A percentile compares a stretch with the other conserved stretches of the same genome.
These are phyloP conservation scores for Phenganax stokvisi DNA, from an alignment of 92 coral and sea anemone species.

Conservation along the genomic window DNA sequence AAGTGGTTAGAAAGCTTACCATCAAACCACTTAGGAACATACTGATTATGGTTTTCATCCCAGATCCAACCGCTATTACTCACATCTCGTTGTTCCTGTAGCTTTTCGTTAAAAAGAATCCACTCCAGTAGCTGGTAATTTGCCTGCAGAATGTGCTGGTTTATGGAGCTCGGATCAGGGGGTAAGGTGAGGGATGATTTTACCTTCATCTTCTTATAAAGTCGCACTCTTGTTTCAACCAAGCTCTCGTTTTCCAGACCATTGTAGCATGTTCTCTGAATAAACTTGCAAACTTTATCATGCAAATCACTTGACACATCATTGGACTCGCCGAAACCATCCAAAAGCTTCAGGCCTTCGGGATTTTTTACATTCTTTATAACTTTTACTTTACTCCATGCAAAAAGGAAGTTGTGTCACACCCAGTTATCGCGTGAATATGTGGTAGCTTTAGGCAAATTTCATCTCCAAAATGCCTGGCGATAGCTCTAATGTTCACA, in stretches of 20 bases:
- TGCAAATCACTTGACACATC: not conserved
- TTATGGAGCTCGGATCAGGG: not conserved
- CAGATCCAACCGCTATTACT: not conserved
- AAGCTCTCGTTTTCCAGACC: not conserved
- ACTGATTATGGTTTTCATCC: not conserved
- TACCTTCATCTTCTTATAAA: not conserved
- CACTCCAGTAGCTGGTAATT: not conserved
- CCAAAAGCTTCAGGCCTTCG: not conserved
- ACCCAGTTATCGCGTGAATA: conserved; percentile 46
- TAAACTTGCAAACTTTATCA: not conserved
- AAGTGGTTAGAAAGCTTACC: not conserved
- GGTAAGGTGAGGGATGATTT: not conserved
- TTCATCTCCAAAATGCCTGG: conserved; percentile 36
- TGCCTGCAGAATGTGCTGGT: not conserved
- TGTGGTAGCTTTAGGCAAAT: conserved; percentile 38
- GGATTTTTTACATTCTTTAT: conserved; percentile 10
- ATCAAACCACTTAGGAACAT: not conserved
- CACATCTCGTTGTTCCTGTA: not conserved
- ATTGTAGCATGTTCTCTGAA: not conserved
- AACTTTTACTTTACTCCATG: conserved; percentile 42
- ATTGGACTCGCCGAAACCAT: not conserved
- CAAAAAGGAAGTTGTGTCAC: conserved; percentile 8
- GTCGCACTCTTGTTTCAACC: conserved; percentile 7
- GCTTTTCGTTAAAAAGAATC: not conserved
- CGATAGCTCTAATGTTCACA: conserved; percentile 38